Evolutionary conservation across 2,113 vertebrate species (phyloP).

Genomic region (Calyptomena viridis): DNA sequence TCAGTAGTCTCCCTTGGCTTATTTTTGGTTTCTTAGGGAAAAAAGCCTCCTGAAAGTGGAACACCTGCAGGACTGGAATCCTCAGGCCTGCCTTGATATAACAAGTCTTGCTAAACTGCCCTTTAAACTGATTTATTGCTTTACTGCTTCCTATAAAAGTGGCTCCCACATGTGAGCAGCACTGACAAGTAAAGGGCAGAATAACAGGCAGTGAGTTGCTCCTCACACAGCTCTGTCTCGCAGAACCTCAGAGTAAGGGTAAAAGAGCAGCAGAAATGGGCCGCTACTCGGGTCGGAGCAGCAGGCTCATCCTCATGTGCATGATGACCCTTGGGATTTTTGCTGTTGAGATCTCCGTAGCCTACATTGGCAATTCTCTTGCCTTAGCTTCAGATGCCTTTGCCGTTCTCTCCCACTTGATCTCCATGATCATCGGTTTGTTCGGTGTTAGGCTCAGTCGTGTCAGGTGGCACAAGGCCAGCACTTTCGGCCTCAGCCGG

Average conservation of each 20-base stretch:
- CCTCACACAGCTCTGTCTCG: neutral
- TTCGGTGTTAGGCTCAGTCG: constrained; percentile 34
- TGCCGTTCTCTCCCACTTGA: constrained; percentile 72
- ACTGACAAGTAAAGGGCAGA: constrained; percentile 14
- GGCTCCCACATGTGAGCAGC: constrained; percentile 44
- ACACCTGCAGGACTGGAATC: neutral
- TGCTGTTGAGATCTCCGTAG: constrained; percentile 51
- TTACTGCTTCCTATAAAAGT: constrained; percentile 76
- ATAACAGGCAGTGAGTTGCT: neutral
- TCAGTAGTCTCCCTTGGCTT: neutral
- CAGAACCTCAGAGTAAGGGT: neutral
- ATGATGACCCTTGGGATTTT: constrained; percentile 61
- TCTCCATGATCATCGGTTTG: constrained; percentile 77
- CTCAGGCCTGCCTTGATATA: neutral
- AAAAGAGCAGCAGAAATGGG: constrained; percentile 58
- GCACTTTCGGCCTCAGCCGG: constrained; percentile 71
- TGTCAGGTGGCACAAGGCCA: constrained; percentile 56
- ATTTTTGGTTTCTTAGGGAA: neutral
- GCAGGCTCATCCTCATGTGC: constrained; percentile 71
- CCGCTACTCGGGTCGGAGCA: constrained; percentile 69
- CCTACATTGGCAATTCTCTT: constrained; percentile 74
- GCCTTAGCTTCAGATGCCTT: constrained; percentile 78
- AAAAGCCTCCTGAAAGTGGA: neutral
- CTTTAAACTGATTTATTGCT: constrained; percentile 78
- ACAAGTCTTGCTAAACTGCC: constrained; percentile 59